A percentile compares a stretch with the other conserved stretches of the same genome.
phyloP scores from a whole-genome alignment of 2,797 vertebrate genomes.

The Tokudaia muenninki region DNA sequence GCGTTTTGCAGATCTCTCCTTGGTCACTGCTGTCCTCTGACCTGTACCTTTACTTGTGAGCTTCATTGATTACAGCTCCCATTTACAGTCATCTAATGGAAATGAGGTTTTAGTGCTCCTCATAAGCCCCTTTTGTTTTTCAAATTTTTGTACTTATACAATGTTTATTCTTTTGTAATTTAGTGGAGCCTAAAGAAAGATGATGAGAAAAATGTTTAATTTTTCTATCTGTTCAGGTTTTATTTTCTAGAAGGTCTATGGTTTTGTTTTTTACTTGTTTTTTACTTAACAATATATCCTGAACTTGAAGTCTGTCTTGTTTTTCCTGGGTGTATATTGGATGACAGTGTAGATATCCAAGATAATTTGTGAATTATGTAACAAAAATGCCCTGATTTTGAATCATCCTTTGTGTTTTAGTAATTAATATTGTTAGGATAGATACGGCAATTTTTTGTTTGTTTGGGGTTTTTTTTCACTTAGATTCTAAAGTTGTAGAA shows the following conservation, averaged over 20 bases:
- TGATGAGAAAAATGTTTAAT: background rate
- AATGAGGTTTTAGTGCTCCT: background rate
- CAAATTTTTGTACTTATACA: background rate
- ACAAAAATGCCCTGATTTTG: constrained; percentile 36
- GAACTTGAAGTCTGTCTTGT: background rate
- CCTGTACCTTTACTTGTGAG: background rate
- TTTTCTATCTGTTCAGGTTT: background rate
- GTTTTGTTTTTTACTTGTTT: background rate
- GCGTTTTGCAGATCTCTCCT: background rate
- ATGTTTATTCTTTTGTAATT: constrained; percentile 1
- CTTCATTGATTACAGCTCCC: background rate
- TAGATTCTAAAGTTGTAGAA: background rate
- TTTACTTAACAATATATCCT: background rate
- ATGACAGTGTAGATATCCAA: background rate
- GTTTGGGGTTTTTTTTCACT: background rate
- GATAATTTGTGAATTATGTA: constrained; percentile 1
- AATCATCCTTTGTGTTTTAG: background rate
- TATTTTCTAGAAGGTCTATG: background rate
- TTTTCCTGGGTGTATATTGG: background rate
- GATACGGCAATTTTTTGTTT: background rate
- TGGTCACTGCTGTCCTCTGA: background rate
- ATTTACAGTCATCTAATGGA: background rate
- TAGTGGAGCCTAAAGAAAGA: constrained; percentile 1
- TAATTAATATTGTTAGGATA: background rate
- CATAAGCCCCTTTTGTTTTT: background rate